Base-by-base conservation (phyloP, 64 coral and sea anemone species). In the Pocillopora damicornis region DNA sequence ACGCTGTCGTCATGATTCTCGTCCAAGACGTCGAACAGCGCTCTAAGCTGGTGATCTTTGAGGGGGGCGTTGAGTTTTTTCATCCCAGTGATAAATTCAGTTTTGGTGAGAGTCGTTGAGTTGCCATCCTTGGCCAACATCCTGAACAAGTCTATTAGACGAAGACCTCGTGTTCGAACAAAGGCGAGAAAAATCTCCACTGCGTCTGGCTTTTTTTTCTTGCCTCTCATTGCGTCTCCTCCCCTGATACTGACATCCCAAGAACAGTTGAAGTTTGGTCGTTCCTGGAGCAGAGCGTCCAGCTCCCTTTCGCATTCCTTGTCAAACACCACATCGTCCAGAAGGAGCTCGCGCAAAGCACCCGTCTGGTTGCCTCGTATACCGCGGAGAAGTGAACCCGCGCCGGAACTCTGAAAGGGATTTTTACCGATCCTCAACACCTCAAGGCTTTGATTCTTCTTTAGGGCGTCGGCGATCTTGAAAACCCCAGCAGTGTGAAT, bases 371-470 rank as follows among this genome's bases (percentile, higher is more conserved):
- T 91, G 22, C 30, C 38, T 78, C 71, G 75, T 25, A 91, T 16
- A 10, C 74, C 58, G 36, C 65, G 60, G 42, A 91, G 75, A 87
- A 91, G 83, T 15, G 34, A 58, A 10, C 81, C 59, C 9, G 76
- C 83, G 5, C 90, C 90, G 20, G 74, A 78, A 5, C 74, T 77
- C 45, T 82, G 75, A 51, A 86, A 91, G 14, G 90, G 82, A 26
- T 91, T 91, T 14, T 80, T 91, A 20, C 90, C 90, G 5, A 91
- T 77, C 18, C 84, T 91, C 1, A 91, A 61, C 11, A 91, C 90
- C 57, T 87, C 74, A 0, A 91, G 62, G 11, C 73, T 86, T 20
- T 76, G 26, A 35, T 91, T 91, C 20, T n/a, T 57, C 61, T 80
- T 83, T 8, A 91, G 66, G 11, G 83, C 81, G 38, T 79, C 59